Evolutionary conservation across 1,140 invertebrate genomes (phyloP).

Genomic region (Sycophaga agraensis): DNA sequence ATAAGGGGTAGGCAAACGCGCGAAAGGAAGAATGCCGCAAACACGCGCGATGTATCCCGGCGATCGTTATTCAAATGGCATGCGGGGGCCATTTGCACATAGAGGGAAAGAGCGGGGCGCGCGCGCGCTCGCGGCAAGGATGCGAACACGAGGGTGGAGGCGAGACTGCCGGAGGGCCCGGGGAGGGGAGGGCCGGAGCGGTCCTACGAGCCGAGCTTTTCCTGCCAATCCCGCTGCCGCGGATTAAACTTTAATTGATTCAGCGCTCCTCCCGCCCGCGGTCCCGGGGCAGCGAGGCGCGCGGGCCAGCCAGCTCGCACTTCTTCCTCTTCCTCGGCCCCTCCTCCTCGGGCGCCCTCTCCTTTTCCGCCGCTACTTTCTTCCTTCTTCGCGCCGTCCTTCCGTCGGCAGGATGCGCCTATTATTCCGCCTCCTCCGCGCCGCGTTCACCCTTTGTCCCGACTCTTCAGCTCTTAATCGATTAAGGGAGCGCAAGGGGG

Average conservation of each 20-base stretch:
- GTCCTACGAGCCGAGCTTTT: too few species aligned
- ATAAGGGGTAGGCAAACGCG: too few species aligned
- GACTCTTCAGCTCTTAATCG: not conserved
- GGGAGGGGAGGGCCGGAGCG: too few species aligned
- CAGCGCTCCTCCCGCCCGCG: slow-evolving; percentile 54
- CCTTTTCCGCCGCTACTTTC: slow-evolving; percentile 27
- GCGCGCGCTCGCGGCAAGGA: too few species aligned
- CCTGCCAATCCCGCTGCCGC: slow-evolving; percentile 41
- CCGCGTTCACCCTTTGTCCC: not conserved
- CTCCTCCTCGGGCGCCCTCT: slow-evolving; percentile 29
- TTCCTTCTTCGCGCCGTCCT: slow-evolving; percentile 38
- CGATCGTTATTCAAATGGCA: too few species aligned
- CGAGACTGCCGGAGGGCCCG: too few species aligned
- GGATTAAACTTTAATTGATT: slow-evolving; percentile 59
- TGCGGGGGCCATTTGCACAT: too few species aligned
- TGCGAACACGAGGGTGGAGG: too few species aligned
- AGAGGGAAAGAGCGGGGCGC: too few species aligned
- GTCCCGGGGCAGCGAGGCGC: slow-evolving; percentile 51
- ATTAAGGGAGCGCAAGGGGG: slow-evolving; percentile 20
- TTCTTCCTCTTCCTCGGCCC: slow-evolving; percentile 23
- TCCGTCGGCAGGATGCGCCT: slow-evolving; percentile 43
- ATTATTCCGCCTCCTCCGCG: slow-evolving; percentile 33
- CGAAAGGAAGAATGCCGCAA: too few species aligned
- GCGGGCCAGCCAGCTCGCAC: too few species aligned
- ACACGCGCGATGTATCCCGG: too few species aligned